A percentile compares a stretch with the other conserved stretches of the same genome.
phyloP scores from a whole-genome alignment of 2,797 vertebrate genomes.

The Tinamus major region DNA sequence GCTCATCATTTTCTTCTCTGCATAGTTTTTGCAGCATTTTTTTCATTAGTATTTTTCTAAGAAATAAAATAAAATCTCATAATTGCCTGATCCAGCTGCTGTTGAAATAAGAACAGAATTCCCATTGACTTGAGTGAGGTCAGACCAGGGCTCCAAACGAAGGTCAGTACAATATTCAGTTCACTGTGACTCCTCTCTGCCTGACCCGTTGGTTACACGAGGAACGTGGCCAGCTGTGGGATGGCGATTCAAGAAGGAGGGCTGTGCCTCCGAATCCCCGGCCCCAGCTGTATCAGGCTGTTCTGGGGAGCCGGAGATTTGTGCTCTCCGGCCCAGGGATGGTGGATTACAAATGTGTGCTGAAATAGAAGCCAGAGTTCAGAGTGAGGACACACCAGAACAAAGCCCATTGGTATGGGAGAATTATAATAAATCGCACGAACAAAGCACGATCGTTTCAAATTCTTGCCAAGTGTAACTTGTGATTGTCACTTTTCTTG shows the following conservation, averaged over 20 bases:
- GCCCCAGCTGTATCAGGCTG: slow-evolving; percentile 72
- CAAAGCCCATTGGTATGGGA: not conserved
- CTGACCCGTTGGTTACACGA: not conserved
- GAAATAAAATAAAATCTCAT: not conserved
- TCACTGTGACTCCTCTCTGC: not conserved
- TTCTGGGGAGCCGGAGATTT: slow-evolving; percentile 53
- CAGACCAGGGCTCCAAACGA: slow-evolving; percentile 14
- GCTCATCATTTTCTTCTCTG: rapidly evolving
- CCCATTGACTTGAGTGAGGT: not conserved
- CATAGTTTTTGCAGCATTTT: not conserved
- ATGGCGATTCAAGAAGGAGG: slow-evolving; percentile 23
- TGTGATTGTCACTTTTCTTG: slow-evolving; percentile 55
- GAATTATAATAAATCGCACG: slow-evolving; percentile 34
- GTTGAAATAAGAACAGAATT: slow-evolving; percentile 4
- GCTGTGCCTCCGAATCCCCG: slow-evolving; percentile 26
- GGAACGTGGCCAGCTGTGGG: slow-evolving; percentile 55
- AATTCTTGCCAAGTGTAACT: slow-evolving; percentile 42
- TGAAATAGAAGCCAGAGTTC: slow-evolving; percentile 61
- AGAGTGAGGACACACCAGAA: not conserved
- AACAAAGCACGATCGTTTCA: slow-evolving; percentile 20
- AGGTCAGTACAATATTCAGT: not conserved
- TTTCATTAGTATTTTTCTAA: not conserved
- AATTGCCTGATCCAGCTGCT: not conserved
- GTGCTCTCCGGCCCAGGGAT: not conserved
- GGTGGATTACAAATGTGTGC: slow-evolving; percentile 26